A percentile compares a stretch with the other conserved stretches of the same genome.
Conservation (phyloP, 1,140 invertebrate genomes). For the Bicyclus anynana region DNA sequence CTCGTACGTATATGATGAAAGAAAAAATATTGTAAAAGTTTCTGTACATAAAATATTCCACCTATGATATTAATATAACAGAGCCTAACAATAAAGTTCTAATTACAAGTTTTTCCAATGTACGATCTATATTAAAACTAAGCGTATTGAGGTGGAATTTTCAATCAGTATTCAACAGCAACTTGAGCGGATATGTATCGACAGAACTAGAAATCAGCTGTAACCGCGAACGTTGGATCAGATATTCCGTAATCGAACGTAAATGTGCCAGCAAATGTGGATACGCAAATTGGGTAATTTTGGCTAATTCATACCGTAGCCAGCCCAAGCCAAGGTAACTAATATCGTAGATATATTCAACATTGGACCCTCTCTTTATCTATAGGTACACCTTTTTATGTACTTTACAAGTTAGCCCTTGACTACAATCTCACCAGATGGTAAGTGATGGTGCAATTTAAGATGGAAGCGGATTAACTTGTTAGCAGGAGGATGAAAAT, state of each 20-base stretch:
- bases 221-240: neutral
- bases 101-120: neutral
- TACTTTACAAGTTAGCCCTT: too few relatives aligned
- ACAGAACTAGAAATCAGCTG: neutral
- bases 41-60: too few relatives aligned
- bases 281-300: neutral
- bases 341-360: neutral
- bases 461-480: too few relatives aligned
- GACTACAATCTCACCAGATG: too few relatives aligned
- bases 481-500: too few relatives aligned
- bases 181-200: neutral
- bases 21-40: too few relatives aligned
- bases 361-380: too few relatives aligned
- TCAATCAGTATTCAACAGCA: neutral
- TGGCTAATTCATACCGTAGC: neutral
- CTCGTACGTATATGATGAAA: neutral
- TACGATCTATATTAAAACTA: neutral
- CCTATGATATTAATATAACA: too few relatives aligned
- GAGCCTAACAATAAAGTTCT: neutral
- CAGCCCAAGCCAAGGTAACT: neutral
- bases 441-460: too few relatives aligned
- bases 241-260: neutral
- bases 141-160: neutral
- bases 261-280: neutral
- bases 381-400: too few relatives aligned